Evolutionary conservation across 1,140 invertebrate genomes (phyloP), one percentile per base, ranked within the genome.

Genomic region (Nebria ingens): DNA sequence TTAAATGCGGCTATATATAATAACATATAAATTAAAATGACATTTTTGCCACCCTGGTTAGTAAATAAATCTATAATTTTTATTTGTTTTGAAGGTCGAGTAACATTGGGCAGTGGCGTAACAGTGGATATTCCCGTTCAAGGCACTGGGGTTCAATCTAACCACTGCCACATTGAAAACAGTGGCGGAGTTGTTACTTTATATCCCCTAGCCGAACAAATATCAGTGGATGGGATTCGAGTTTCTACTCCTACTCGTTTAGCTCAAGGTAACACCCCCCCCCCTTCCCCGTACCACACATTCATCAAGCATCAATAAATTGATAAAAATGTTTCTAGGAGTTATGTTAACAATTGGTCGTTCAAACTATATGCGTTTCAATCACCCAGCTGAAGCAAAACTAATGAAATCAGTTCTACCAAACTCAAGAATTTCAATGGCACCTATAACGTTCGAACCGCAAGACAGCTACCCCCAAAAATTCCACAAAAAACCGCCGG

Each of bases 281-380:
- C 25, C 6, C 25, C 9, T 45, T 4, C 9, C 25, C 6, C 25
- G 6, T 34, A 34, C 6, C 25, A 45, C 3, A 17, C 15, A 11
- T 4, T 9, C 15, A 45, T 12, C 40, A 45, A 12, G 15, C 6
- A 45, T 4, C 40, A 4, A 4, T 52, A 53, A 53, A 21, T 20
- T 34, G 9, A 42, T 57, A 29, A 69, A 52, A 52, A 69, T 19
- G 64, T 72, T 73, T 58, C 74, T n/a, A 85, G 87, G 87, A 65
- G 85, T 83, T 65, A 93, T 91, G 86, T 73, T 94, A 51, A 90
- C 87, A 50, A 83, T 94, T 54, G 91, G 90, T 17, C 77, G 89
- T 22, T 92, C 89, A 11, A 91, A 89, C 65, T 90, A 88, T 67
- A 83, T 94, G 66, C 81, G 90, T 9, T 94, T 92, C 74, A 94